Evolutionary conservation across 1,140 invertebrate species (phyloP), one percentile per base, ranked within the genome.

Genomic region (Leptinotarsa lineolata): DNA sequence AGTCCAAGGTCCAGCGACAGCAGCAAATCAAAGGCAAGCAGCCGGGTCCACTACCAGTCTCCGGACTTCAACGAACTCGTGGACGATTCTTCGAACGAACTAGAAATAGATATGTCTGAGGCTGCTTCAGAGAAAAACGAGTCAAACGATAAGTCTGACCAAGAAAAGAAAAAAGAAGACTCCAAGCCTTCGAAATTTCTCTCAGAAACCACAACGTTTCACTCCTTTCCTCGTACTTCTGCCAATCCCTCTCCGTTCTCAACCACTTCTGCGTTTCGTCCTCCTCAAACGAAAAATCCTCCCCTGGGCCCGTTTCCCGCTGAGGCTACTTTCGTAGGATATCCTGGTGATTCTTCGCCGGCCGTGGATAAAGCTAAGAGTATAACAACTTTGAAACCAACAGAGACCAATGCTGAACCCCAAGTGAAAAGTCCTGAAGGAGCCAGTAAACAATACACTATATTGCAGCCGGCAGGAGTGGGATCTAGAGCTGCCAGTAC

Each of bases 51-150:
- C 60, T 92, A 92, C 82, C 90, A 92, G 67, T 88, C 89, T 8
- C 91, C 91, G 0, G 92, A 93, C 80, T 93, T 93, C 81, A 92
- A 93, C 80, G 92, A 93, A 78, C 85, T 94, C 16, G 92, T 92
- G 1, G 92, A 93, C 82, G 92, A 93, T 69, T 93, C 92, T 1
- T 92, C 92, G 15, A 92, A 92, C 76, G 92, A 94, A 80, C 80
- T 93, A 13, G 92, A 93, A 84, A 93, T 93, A 73, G 92, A 93
- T 80, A 93, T 93, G 89, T 92, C 91, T 0, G 91, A 92, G 78
- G 85, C 86, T 3, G 81, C 85, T 4, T 79, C 79, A 1, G 86
- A 88, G 59, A 83, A 81, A 72, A 82, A 81, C 58, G 82, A 83
- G 61, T 74, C 68, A 15, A 78, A 65, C 24, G 78, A 79, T 39